Conservation (phyloP, 2,797 vertebrate species). For the Miichthys miiuy region DNA sequence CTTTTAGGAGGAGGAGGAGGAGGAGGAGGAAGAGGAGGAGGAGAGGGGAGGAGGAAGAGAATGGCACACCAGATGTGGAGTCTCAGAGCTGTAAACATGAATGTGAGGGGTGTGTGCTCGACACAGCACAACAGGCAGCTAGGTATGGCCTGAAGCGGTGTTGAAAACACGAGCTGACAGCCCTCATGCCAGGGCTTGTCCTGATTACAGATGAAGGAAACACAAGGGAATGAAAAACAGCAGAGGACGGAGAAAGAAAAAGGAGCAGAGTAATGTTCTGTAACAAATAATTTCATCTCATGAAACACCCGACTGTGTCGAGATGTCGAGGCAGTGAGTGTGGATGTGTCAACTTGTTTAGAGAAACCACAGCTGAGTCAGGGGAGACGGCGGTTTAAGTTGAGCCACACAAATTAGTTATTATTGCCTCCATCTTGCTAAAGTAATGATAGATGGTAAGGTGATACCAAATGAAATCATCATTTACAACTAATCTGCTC, state of each 20-base stretch:
- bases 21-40: constrained; percentile 18
- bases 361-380: constrained; percentile 61
- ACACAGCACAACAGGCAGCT: constrained; percentile 23
- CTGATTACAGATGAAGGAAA: constrained; percentile 25
- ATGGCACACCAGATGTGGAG: constrained; percentile 70
- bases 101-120: constrained; percentile 38
- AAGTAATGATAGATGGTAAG: constrained; percentile 55
- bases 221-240: constrained; percentile 13
- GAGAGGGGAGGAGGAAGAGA: constrained; percentile 41
- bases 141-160: constrained; percentile 22
- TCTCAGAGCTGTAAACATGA: constrained; percentile 68
- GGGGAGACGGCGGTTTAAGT: constrained; percentile 28
- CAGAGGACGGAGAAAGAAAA: background rate
- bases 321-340: constrained; percentile 1
- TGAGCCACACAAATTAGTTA: constrained; percentile 31
- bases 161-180: constrained; percentile 29
- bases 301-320: constrained; percentile 30
- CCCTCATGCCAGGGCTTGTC: constrained; percentile 62
- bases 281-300: background rate
- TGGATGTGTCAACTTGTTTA: constrained; percentile 55
- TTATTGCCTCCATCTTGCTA: constrained; percentile 13
- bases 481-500: constrained; percentile 16
- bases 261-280: constrained; percentile 10
- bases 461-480: constrained; percentile 42
- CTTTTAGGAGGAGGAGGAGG: constrained; percentile 38